Percentiles rank a stretch among this genome's conserved stretches.
These are phyloP conservation scores for Dasypogon diadema DNA, from an alignment of 2,888 invertebrate genomes.

Conservation along the genomic window DNA sequence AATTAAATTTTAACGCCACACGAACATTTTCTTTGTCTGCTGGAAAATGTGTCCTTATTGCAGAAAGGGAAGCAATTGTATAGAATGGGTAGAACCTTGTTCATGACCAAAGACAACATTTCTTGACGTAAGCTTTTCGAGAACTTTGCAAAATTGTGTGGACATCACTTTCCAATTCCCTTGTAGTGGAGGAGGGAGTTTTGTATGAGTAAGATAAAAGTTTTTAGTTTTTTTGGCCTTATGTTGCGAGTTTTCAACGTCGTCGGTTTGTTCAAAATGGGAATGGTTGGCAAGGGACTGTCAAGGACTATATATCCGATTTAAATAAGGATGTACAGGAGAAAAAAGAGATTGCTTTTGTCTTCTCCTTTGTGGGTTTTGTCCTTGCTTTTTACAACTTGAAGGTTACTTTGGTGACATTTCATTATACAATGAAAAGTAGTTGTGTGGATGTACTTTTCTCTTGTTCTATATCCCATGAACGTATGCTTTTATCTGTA, in stretches of 20 bases:
- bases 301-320: neutral
- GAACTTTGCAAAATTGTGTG: neutral
- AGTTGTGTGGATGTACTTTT: no score
- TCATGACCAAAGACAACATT: constrained; percentile 38
- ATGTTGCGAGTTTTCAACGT: neutral
- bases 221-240: no score
- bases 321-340: neutral
- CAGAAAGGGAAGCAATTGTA: neutral
- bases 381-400: no score
- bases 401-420: no score
- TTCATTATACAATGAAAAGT: no score
- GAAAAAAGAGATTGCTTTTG: neutral
- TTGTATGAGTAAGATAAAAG: neutral
- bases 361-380: no score
- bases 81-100: neutral
- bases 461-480: no score
- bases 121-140: constrained; percentile 30
- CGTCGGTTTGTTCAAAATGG: neutral
- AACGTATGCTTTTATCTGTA: no score
- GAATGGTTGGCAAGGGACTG: neutral
- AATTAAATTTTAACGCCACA: constrained; percentile 30
- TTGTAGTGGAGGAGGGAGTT: neutral
- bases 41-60: constrained; percentile 3
- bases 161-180: constrained; percentile 18
- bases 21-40: constrained; percentile 23